These are phyloP conservation scores for Aplysia californica DNA, from an alignment of 1,140 invertebrate species.

Conservation along the genomic window DNA sequence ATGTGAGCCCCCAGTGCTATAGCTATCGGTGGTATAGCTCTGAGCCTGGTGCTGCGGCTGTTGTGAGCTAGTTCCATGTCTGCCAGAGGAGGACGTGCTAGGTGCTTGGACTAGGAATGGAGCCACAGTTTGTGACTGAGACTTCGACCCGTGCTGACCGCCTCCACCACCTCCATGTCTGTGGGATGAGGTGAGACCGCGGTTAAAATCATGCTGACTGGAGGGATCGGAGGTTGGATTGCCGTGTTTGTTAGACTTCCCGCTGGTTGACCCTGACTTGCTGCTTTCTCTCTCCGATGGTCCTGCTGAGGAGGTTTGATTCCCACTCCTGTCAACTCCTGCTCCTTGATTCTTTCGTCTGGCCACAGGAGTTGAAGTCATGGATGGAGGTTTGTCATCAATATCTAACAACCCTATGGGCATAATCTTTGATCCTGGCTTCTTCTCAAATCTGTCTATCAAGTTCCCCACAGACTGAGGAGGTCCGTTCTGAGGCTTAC, in stretches of 20 bases:
- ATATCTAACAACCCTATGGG: constrained; percentile 18
- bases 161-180: not conserved
- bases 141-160: not conserved
- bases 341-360: constrained; percentile 23
- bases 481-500: not conserved
- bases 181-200: not conserved
- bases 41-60: not conserved
- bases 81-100: not conserved
- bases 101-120: not conserved
- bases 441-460: constrained; percentile 52
- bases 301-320: not conserved
- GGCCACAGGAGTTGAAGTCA: constrained; percentile 51
- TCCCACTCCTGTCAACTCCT: not conserved
- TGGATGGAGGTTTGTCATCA: constrained; percentile 40
- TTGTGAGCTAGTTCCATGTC: too few relatives aligned
- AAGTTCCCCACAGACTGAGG: constrained; percentile 36
- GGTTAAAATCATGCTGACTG: not conserved
- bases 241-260: not conserved
- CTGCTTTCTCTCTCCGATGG: too few relatives aligned
- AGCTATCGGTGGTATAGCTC: not conserved
- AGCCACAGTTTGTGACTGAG: constrained; percentile 21
- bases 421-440: not conserved
- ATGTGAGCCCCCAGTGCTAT: too few relatives aligned
- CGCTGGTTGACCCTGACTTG: not conserved
- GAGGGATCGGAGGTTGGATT: not conserved